phyloP scores from a whole-genome alignment of 1,140 invertebrate species.

The Drosophila watanabei region DNA sequence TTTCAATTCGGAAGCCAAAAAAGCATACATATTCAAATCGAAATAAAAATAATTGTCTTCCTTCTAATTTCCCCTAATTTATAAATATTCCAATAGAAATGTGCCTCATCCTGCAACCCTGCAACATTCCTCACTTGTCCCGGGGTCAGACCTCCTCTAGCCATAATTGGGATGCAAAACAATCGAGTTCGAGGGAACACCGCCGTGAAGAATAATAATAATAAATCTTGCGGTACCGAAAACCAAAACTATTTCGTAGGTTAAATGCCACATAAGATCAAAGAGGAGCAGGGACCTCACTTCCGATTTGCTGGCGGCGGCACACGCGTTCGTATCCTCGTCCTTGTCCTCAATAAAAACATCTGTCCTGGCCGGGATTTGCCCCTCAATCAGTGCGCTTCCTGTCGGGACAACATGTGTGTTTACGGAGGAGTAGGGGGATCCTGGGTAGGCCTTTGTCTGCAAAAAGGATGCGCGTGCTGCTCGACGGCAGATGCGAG shows the following conservation, averaged over 20 bases:
- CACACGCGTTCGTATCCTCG: constrained; percentile 62
- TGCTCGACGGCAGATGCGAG: constrained; percentile 63
- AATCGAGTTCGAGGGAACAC: constrained; percentile 28
- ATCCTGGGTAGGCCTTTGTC: constrained; percentile 33
- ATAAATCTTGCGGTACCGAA: constrained; percentile 49
- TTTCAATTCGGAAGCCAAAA: too few relatives aligned
- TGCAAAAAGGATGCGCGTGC: constrained; percentile 76
- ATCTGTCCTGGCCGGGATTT: constrained; percentile 72
- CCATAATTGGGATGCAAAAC: constrained; percentile 46
- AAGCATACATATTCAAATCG: too few relatives aligned
- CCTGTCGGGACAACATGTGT: constrained; percentile 68
- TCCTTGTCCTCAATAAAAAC: constrained; percentile 53
- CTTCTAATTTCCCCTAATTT: neutral
- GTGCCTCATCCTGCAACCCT: neutral
- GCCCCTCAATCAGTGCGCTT: constrained; percentile 82
- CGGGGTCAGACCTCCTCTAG: neutral
- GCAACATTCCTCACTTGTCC: constrained; percentile 31
- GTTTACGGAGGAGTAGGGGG: constrained; percentile 4
- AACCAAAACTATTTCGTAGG: constrained; percentile 42
- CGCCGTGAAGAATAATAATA: constrained; percentile 46
- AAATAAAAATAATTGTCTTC: neutral
- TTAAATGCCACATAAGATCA: constrained; percentile 57
- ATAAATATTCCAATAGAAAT: neutral
- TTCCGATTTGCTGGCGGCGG: constrained; percentile 61
- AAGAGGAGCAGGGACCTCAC: constrained; percentile 39